Conservation (phyloP, 2,113 vertebrate species). For the Scortum barcoo region DNA sequence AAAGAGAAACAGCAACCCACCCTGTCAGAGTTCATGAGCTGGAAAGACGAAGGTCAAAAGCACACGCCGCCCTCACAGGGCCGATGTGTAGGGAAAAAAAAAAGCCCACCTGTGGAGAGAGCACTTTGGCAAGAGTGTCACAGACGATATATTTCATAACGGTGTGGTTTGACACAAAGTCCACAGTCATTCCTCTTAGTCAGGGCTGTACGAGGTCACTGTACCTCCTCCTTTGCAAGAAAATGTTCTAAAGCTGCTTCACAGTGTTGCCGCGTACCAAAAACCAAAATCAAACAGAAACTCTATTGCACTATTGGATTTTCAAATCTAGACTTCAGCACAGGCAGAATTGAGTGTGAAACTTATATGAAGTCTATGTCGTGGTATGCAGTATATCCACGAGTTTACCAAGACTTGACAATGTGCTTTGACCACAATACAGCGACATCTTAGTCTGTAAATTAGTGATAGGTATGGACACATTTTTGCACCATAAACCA, state of each 20-base stretch:
- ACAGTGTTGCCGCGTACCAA: neutral
- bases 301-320: neutral
- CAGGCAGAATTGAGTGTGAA: neutral
- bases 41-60: slow-evolving; percentile 59
- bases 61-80: slow-evolving; percentile 20
- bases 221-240: slow-evolving; percentile 12
- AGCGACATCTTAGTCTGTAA: neutral
- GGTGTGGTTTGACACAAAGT: slow-evolving; percentile 29
- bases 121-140: slow-evolving; percentile 48
- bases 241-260: neutral
- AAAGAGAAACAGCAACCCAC: slow-evolving; percentile 47
- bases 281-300: neutral
- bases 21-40: slow-evolving; percentile 53
- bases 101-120: slow-evolving; percentile 51
- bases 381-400: neutral
- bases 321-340: neutral
- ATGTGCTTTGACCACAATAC: neutral
- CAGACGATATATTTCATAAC: slow-evolving; percentile 50
- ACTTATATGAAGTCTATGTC: neutral
- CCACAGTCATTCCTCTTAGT: slow-evolving; percentile 34
- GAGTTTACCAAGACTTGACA: neutral
- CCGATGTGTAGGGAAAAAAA: slow-evolving; percentile 34
- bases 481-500: neutral
- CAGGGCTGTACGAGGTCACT: slow-evolving; percentile 11
- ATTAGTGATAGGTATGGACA: neutral